These are phyloP conservation scores for Echeneis naucrates DNA, from an alignment of 2,797 vertebrate species.

Conservation along the genomic window DNA sequence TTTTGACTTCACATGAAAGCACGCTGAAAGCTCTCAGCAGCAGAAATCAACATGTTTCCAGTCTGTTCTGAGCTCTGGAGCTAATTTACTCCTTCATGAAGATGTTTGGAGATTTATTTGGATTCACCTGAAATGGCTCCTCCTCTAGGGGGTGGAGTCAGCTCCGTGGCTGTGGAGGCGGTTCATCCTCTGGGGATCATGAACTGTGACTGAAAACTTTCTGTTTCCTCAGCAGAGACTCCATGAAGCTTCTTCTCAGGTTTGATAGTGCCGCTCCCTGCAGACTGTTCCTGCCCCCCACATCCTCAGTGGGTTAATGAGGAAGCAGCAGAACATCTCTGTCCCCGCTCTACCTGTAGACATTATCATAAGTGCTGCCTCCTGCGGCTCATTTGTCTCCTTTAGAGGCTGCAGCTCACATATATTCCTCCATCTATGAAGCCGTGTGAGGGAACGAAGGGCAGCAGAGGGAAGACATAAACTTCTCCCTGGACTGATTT, in stretches of 20 bases:
- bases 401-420: conserved; percentile 48
- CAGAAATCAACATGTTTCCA: no score
- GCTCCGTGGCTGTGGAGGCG: no score
- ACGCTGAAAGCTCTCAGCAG: not conserved
- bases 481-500: conserved; percentile 56
- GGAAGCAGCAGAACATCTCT: not conserved
- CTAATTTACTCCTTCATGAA: no score
- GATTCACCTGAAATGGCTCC: no score
- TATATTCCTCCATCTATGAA: conserved; percentile 46
- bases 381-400: conserved; percentile 39
- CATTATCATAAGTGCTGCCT: conserved; percentile 33
- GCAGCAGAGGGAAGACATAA: conserved; percentile 46
- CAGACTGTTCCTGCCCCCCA: not conserved
- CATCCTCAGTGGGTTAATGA: conserved; percentile 11
- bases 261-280: not conserved
- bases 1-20: conserved; percentile 1
- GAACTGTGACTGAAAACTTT: no score
- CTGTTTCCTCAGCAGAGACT: not conserved
- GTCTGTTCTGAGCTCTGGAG: no score
- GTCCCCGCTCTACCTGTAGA: conserved; percentile 10
- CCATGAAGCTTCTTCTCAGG: not conserved
- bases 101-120: no score
- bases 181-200: no score
- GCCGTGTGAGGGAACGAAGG: conserved; percentile 27
- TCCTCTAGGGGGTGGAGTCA: no score